Evolutionary conservation across 2,797 vertebrate species (phyloP).

Genomic region (Scomberomorus guttatus): DNA sequence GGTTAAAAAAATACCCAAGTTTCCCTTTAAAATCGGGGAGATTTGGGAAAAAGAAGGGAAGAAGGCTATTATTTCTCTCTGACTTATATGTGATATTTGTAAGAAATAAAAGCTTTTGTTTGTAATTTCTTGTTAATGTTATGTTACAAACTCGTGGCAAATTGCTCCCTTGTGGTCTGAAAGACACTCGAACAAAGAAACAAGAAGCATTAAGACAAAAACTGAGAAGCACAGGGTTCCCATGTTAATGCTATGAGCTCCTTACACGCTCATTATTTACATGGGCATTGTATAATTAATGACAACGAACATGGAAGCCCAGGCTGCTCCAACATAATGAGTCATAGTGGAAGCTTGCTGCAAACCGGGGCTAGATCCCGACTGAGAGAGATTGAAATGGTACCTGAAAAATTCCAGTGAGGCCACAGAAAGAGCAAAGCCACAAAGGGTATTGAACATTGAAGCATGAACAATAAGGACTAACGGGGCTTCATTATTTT

Average conservation of each 20-base stretch:
- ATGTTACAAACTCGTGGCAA: neutral
- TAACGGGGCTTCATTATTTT: slow-evolving; percentile 1
- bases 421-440: slow-evolving; percentile 10
- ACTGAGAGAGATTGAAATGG: slow-evolving; percentile 19
- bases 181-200: slow-evolving; percentile 30
- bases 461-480: slow-evolving; percentile 6
- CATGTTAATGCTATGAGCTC: slow-evolving; percentile 51
- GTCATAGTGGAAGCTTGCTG: slow-evolving; percentile 32
- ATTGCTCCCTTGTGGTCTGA: slow-evolving; percentile 3
- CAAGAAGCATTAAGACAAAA: slow-evolving; percentile 20
- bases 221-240: slow-evolving; percentile 20
- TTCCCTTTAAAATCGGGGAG: neutral
- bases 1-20: no score
- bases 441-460: slow-evolving; percentile 22
- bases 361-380: slow-evolving; percentile 24
- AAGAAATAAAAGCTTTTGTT: slow-evolving; percentile 15
- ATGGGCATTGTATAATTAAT: slow-evolving; percentile 77
- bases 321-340: slow-evolving; percentile 34
- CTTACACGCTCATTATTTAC: slow-evolving; percentile 66
- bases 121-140: slow-evolving; percentile 15
- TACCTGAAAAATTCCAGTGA: slow-evolving; percentile 23
- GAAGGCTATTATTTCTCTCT: neutral
- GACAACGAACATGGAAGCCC: slow-evolving; percentile 47
- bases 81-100: neutral
- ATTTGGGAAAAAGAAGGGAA: slow-evolving; percentile 6